phyloP scores from a whole-genome alignment of 2,888 invertebrate species.

The Agrochola litura region DNA sequence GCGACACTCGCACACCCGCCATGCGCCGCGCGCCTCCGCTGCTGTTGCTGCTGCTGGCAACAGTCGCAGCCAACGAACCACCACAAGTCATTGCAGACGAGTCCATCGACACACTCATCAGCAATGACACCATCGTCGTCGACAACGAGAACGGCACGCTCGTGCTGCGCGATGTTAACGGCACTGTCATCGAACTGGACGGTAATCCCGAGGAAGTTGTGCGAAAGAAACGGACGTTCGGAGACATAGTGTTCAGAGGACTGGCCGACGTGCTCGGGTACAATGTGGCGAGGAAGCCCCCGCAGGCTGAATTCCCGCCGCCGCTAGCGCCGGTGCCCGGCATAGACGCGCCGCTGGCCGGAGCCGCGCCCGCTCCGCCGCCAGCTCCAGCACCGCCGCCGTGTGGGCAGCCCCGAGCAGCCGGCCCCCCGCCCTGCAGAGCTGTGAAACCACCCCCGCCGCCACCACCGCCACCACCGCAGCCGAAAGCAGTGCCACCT shows the following conservation, averaged over 20 bases:
- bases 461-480: conserved; percentile 73
- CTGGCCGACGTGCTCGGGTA: conserved; percentile 89
- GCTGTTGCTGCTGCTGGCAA: conserved; percentile 71
- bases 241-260: conserved; percentile 88
- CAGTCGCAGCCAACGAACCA: conserved; percentile 61
- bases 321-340: conserved; percentile 86
- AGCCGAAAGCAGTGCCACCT: conserved; percentile 78
- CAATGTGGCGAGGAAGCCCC: conserved; percentile 82
- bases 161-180: conserved; percentile 67
- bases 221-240: conserved; percentile 88
- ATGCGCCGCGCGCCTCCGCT: conserved; percentile 82
- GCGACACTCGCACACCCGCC: conserved; percentile 83
- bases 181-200: conserved; percentile 73
- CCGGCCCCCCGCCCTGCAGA: conserved; percentile 66
- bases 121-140: conserved; percentile 70
- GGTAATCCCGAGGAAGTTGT: conserved; percentile 82
- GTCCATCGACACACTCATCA: conserved; percentile 58
- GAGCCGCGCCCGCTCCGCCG: conserved; percentile 67
- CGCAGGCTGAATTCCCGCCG: conserved; percentile 83
- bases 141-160: conserved; percentile 57
- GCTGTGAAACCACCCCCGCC: conserved; percentile 62
- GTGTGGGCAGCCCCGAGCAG: conserved; percentile 71
- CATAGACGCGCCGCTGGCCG: conserved; percentile 79
- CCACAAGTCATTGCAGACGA: conserved; percentile 52
- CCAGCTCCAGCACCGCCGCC: conserved; percentile 70